Base-by-base conservation (phyloP, 2,888 invertebrate species). In the Escarpia spicata region DNA sequence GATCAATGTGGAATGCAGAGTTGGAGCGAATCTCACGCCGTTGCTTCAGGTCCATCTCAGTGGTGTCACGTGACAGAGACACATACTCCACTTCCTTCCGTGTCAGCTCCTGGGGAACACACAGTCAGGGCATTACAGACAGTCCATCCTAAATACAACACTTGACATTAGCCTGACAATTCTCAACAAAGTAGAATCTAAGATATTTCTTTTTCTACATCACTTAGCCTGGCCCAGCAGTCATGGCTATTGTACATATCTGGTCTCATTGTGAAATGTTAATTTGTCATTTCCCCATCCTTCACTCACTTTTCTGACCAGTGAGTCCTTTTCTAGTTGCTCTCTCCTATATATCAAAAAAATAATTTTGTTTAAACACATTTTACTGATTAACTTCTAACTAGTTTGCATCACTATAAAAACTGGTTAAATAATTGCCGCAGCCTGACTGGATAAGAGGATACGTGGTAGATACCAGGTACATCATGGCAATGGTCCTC, bases 31-130 rank as follows among this genome's bases (percentile, higher is more conserved):
- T 99, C 97, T 99, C 99, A 94, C 99, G 97, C 92, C 99, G 97
- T 96, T 99, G 99, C 96, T 99, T 99, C 45, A 99, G 97, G 96
- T 99, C 99, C 6, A 99, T 98, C 96, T 99, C 99, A 0, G 99
- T 99, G 0, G 99, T 99, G 96, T 99, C 99, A 94, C 99, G 97
- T 45, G 99, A 99, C 37, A 99, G 97, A 0, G 99, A 98, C 44
- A 99, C 98, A 97, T 99, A 99, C 96, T 99, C 99, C 92, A 98
- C 97, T 97, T 99, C 99, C 92, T 98, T 97, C 94, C 98, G 98
- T 0, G 98, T 98, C 92, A 99, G 96, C 96, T 99, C 98, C 95
- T 97, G 92, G 91, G 3, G 31, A 43, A n/a, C 12, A 43, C 91
- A 92, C 37, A 52, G 4, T 3, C 43, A 44, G n/a, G 37, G 37